Evolutionary conservation across 1,140 invertebrate species (phyloP), one percentile per base, ranked within the genome.

Genomic region (Pseudomyrmex dendroicus): DNA sequence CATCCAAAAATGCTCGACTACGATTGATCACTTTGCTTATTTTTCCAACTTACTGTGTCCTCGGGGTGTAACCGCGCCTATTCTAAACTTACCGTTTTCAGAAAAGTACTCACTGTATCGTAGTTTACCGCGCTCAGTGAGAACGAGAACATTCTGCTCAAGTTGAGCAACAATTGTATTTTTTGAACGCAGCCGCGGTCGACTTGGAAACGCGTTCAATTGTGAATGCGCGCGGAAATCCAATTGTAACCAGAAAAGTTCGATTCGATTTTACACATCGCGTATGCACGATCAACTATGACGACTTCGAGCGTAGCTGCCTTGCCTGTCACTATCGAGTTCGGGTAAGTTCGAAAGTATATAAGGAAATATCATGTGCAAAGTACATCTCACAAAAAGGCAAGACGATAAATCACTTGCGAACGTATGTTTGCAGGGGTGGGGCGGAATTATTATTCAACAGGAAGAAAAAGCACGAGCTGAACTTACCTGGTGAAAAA

Each of bases 401-500:
- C 22, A 5, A 5, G 2, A 4, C 9, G 35, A 59, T 48, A 64
- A 78, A 59, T 84, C 13, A 62, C 4, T n/a, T 17, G 15, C 8
- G 35, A 35, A 35, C n/a, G 17, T 68, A 84, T 87, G 89, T 62
- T 91, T 91, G 92, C 96, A 97, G 97, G 78, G 98, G 98, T 63
- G 98, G 98, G 9, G 97, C 98, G 4, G 98, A 99, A 92, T 92
- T 98, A 0, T 92, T 99, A 1, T 98, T 99, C 93, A 96, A 96
- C 82, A 98, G 98, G 90, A 95, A 96, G 35, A 98, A 98, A 90
- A 96, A 96, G 50, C 95, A 97, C 67, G 90, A 96, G 64, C 92
- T 98, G 0, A 92, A 94, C 56, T 95, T 98, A 90, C 95, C 96
- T 70, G 92, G 90, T 35, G 83, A 85, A 10, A 88, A 94, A 89